Conservation (phyloP, 2,113 vertebrate species). For the Aix galericulata region DNA sequence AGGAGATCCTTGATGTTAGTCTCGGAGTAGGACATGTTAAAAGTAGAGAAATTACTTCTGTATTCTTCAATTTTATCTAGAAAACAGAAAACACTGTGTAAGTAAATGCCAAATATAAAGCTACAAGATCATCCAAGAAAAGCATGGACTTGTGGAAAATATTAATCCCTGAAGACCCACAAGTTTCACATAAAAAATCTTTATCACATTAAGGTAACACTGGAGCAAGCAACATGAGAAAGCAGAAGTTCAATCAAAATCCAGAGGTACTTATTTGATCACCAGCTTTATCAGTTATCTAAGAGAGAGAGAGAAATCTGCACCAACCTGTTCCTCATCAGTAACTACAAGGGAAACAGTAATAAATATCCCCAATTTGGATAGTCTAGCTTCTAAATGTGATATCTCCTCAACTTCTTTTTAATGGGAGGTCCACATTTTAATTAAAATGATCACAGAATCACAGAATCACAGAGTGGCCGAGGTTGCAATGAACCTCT, state of each 20-base stretch:
- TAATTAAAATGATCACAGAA: neutral
- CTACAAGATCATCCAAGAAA: neutral
- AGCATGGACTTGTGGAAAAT: neutral
- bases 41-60: neutral
- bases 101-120: neutral
- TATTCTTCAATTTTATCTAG: neutral
- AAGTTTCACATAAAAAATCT: neutral
- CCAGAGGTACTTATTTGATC: neutral
- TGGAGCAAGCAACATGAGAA: neutral
- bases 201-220: neutral
- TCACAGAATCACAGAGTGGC: too few species aligned
- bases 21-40: fast-evolving
- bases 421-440: neutral
- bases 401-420: neutral
- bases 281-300: neutral
- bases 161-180: neutral
- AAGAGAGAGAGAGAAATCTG: neutral
- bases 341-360: neutral
- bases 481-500: too few species aligned
- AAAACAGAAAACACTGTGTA: neutral
- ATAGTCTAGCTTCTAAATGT: neutral
- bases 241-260: neutral
- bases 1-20: neutral
- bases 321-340: neutral
- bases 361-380: neutral